Base-by-base conservation (phyloP, 2,113 vertebrate species). In the Speoplatyrhinus poulsoni region DNA sequence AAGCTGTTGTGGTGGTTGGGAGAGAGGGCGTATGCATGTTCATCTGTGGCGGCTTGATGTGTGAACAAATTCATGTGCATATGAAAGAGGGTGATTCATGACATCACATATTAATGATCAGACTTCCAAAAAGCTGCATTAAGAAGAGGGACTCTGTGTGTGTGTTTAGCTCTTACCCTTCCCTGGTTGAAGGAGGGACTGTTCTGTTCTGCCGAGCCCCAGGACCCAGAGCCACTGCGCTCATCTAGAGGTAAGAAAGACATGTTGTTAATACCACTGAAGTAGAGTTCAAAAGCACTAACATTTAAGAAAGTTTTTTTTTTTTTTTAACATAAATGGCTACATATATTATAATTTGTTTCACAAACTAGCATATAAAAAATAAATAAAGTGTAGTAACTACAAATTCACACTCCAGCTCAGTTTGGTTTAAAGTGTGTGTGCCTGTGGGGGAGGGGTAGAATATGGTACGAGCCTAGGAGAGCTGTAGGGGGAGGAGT, bases 171-270 rank as follows among this genome's bases (percentile, higher is more conserved):
- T 60, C 94, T 95, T 93, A 98, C 97, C 94, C 95, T 93, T 87
- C 93, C 91, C 86, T 98, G 95, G 90, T 94, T 96, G 72, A 98
- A 99, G 0, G 97, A 93, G 63, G 96, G 94, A 82, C 93, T 96
- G 90, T 94, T 96, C 91, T 99, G 98, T 87, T 98, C 96, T 74
- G 92, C 88, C 0, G 93, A 70, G 67, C 91, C 94, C 98, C 98
- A 99, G 82, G 96, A 95, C 76, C 95, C 96, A 6, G 96, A 93
- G 80, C 92, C 87, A 0, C 92, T 91, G 65, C 98, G 94, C 81
- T 98, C 98, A 69, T 98, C 98, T 75, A 98, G 85, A 80, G 94
- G 94, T 96, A 75, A 6, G 76, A 76, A 53, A 73, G 32, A 81
- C 36, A 74, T 77, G 82, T 80, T 76, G 79, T 87, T 85, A 85